Base-by-base conservation (phyloP, 1,140 invertebrate species). In the Leguminivora glycinivorella region DNA sequence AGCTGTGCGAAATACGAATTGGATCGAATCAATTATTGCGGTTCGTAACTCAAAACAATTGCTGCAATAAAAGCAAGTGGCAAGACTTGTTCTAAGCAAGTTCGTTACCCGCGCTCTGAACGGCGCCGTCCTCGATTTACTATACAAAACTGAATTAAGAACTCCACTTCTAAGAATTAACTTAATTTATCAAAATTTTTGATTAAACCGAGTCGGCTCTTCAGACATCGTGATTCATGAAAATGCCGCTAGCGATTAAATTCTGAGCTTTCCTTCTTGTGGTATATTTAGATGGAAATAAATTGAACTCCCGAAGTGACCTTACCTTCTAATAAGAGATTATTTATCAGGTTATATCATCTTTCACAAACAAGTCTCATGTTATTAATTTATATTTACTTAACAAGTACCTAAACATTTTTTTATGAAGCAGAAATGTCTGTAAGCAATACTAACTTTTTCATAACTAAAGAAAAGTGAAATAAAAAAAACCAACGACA, bases 1-100 rank as follows among this genome's bases (percentile, higher is more conserved):
- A 22, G 47, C 29, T 29, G 24, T 22, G 43, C 40, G 72, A 77
- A 79, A 70, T 75, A 68, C 40, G 72, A 77, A 79, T 71, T 75
- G 73, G 75, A 77, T 77, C 75, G 67, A 72, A 79, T 75, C 73
- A 72, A 75, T 77, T 72, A 73, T 68, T 58, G 71, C 70, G 67
- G 47, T 56, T 74, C 74, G 67, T 71, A 74, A 73, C 67, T 74
- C 74, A 60, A 71, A 74, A 73, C 67, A 69, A 76, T 72, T 73
- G 69, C 75, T 70, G 71, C 43, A 71, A 73, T 63, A 63, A 63
- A 63, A 63, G 25, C 58, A 63, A 63, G 58, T 63, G 58, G 58
- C 58, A 17, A 29, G 25, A 63, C 58, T 29, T 17, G 58, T 31
- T 63, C 58, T 29, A 63, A 63, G 58, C 67, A 40, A 68, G 67